Percentiles rank a stretch among this genome's conserved stretches.
phyloP scores from a whole-genome alignment of 2,797 vertebrate species.

The Pyrocephalus nanus region DNA sequence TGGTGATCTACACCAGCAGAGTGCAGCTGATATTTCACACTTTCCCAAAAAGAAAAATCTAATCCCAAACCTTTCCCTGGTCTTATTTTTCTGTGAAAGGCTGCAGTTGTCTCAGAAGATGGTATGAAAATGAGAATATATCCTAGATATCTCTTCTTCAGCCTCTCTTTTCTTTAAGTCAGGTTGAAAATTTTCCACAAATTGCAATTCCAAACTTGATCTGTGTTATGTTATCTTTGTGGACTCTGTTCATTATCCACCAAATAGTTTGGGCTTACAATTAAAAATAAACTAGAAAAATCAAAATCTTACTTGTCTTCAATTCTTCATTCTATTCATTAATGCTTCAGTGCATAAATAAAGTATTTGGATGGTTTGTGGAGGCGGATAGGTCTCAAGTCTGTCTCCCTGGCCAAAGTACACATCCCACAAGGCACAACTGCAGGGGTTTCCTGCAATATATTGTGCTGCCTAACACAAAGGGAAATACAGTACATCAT shows the following conservation, averaged over 20 bases:
- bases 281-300: neutral
- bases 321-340: neutral
- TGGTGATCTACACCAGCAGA: neutral
- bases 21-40: neutral
- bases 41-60: neutral
- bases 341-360: neutral
- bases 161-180: neutral
- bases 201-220: neutral
- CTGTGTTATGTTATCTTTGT: neutral
- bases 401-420: neutral
- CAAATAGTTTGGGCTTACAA: neutral
- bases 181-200: neutral
- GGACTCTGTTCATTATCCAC: neutral
- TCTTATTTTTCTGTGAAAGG: neutral
- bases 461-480: neutral
- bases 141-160: neutral
- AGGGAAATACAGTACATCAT: neutral
- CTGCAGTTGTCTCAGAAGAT: neutral
- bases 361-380: neutral
- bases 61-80: neutral
- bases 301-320: neutral
- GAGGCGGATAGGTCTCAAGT: neutral
- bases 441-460: neutral
- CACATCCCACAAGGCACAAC: neutral
- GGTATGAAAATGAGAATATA: conserved; percentile 9